phyloP scores from a whole-genome alignment of 2,888 invertebrate species.

The Lycophotia porphyrea region DNA sequence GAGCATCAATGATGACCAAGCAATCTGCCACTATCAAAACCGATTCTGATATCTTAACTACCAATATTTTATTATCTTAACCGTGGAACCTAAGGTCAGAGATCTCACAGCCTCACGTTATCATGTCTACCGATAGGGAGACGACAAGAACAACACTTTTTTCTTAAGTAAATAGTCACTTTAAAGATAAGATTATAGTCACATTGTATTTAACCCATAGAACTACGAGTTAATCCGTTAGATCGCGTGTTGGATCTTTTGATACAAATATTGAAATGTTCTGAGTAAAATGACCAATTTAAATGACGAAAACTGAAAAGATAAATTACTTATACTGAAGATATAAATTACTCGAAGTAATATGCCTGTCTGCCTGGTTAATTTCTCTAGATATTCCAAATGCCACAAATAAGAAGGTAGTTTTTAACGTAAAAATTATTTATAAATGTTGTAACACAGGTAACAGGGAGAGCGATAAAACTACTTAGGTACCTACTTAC shows the following conservation, averaged over 20 bases:
- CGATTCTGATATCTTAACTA: constrained; percentile 46
- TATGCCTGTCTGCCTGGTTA: too few relatives aligned
- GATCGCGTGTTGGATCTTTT: constrained; percentile 1
- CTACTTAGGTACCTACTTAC: neutral
- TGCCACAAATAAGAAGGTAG: too few relatives aligned
- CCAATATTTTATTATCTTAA: constrained; percentile 39
- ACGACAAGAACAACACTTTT: constrained; percentile 51
- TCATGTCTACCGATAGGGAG: constrained; percentile 41
- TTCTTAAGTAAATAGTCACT: constrained; percentile 55
- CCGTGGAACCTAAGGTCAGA: constrained; percentile 27
- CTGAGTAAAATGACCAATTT: neutral
- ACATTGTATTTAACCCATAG: constrained; percentile 22
- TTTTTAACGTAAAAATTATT: neutral
- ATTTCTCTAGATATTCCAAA: too few relatives aligned
- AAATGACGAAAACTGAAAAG: too few relatives aligned
- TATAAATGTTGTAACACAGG: neutral
- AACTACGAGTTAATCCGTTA: constrained; percentile 21
- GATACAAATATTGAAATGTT: neutral
- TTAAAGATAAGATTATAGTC: constrained; percentile 49
- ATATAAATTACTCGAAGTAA: neutral
- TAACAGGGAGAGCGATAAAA: neutral
- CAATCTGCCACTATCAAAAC: neutral
- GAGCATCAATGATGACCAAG: neutral
- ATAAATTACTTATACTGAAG: neutral
- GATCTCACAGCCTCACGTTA: constrained; percentile 46